phyloP scores from a whole-genome alignment of 2,888 invertebrate species.

The Drosophila antonietae region DNA sequence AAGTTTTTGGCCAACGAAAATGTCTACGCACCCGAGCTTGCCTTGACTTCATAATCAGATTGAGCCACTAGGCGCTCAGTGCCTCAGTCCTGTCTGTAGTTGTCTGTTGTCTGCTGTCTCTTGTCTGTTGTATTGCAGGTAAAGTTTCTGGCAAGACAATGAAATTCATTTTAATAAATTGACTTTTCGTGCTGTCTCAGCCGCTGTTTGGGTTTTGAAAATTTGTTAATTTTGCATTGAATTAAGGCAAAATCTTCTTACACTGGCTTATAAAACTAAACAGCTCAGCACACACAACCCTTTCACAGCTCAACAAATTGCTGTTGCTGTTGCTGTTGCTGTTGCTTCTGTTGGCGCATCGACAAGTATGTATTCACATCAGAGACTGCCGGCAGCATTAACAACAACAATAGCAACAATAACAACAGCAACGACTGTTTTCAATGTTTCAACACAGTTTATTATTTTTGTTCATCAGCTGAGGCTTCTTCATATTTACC shows the following conservation, averaged over 20 bases:
- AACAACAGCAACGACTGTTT: slow-evolving; percentile 24
- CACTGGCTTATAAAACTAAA: slow-evolving; percentile 75
- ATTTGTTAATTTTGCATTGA: slow-evolving; percentile 81
- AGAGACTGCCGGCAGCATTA: slow-evolving; percentile 37
- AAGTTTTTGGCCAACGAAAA: neutral
- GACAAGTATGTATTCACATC: slow-evolving; percentile 67
- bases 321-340: slow-evolving; percentile 31
- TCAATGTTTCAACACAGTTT: slow-evolving; percentile 66
- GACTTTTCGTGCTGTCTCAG: slow-evolving; percentile 71
- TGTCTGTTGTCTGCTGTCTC: neutral
- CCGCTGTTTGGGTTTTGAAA: slow-evolving; percentile 66
- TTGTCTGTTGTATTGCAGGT: slow-evolving; percentile 9
- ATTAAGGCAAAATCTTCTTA: slow-evolving; percentile 81
- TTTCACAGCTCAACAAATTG: slow-evolving; percentile 46
- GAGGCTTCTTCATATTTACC: slow-evolving; percentile 34
- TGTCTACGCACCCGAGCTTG: slow-evolving; percentile 4
- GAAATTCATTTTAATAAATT: slow-evolving; percentile 59
- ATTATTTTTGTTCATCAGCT: slow-evolving; percentile 78
- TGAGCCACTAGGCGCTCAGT: neutral
- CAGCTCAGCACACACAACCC: slow-evolving; percentile 46
- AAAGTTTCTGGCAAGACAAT: slow-evolving; percentile 25
- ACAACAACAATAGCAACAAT: slow-evolving; percentile 18
- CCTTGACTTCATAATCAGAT: neutral
- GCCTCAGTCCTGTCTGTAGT: neutral
- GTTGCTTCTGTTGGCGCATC: slow-evolving; percentile 31